Evolutionary conservation across 2,888 invertebrate genomes (phyloP), one percentile per base, ranked within the genome.

Genomic region (Congeria kusceri): DNA sequence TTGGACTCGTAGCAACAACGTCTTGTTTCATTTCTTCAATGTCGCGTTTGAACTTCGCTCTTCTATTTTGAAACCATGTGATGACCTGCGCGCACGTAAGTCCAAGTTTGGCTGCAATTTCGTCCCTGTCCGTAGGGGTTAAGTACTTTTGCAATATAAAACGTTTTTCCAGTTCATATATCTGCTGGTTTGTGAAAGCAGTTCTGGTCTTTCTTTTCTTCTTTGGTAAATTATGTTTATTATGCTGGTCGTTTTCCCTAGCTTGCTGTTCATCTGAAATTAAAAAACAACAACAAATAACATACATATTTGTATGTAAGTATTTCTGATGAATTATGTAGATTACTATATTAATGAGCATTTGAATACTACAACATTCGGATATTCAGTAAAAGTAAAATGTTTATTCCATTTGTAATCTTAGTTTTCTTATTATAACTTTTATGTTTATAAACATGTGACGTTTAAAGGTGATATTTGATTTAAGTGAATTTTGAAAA

Each of bases 131-230:
- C 0, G 98, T 98, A 0, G 98, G 98, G 73, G 98, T 98, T 89
- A 99, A 95, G 94, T 99, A 99, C 94, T 98, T 98, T 94, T 99
- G 98, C 94, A 98, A 98, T 28, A 98, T 95, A 94, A 99, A 99
- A 90, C 98, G 95, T 93, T 98, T 98, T 94, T 99, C 98, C 92
- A 99, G 94, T 94, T 99, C 98, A 94, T 98, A 98, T 90, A 99
- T 98, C 94, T 99, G 98, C 94, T 98, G 98, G 94, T 98, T 99
- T 74, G 98, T 98, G 95, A 99, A 99, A 47, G 98, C 98, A 29
- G 98, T 99, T 91, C 98, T 95, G 20, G 98, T 98, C 84, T 94
- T 94, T 95, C 98, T 97, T 93, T 98, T 96, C 93, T 98, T 98
- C 95, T 98, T 98, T 94, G 97, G 73, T 13, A 85, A 80, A n/a